Conservation (phyloP, 92 coral and sea anemone species). For the Epizoanthus illoricatus region DNA sequence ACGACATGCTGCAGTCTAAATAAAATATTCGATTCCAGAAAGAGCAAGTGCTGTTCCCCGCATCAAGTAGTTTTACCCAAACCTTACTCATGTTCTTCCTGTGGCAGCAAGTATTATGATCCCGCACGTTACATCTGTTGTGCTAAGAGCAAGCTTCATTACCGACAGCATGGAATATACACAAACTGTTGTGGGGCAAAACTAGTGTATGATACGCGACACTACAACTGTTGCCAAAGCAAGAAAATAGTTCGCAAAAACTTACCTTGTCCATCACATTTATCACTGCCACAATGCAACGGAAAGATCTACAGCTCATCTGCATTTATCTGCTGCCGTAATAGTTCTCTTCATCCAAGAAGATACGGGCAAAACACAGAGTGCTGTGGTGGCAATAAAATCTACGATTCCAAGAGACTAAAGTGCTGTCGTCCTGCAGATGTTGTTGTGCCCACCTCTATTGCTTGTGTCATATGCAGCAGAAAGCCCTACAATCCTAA, state of each 20-base stretch:
- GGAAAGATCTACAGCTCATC: neutral
- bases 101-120: constrained; percentile 15
- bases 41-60: constrained; percentile 14
- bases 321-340: constrained; percentile 3
- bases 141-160: neutral
- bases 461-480: constrained; percentile 3
- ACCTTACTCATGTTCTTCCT: constrained; percentile 18
- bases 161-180: constrained; percentile 12
- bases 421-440: constrained; percentile 20
- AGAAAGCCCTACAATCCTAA: constrained; percentile 12
- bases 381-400: constrained; percentile 10
- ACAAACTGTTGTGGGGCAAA: constrained; percentile 27
- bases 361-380: neutral
- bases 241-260: constrained; percentile 1
- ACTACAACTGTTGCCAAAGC: constrained; percentile 9
- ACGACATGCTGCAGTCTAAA: constrained; percentile 10
- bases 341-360: neutral
- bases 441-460: constrained; percentile 10
- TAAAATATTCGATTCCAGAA: constrained; percentile 14
- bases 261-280: neutral
- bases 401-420: neutral
- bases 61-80: neutral
- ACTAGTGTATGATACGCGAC: neutral
- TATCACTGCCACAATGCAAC: neutral
- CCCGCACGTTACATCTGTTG: constrained; percentile 19